Base-by-base conservation (phyloP, 2,888 invertebrate species). In the Melitaea athalia region DNA sequence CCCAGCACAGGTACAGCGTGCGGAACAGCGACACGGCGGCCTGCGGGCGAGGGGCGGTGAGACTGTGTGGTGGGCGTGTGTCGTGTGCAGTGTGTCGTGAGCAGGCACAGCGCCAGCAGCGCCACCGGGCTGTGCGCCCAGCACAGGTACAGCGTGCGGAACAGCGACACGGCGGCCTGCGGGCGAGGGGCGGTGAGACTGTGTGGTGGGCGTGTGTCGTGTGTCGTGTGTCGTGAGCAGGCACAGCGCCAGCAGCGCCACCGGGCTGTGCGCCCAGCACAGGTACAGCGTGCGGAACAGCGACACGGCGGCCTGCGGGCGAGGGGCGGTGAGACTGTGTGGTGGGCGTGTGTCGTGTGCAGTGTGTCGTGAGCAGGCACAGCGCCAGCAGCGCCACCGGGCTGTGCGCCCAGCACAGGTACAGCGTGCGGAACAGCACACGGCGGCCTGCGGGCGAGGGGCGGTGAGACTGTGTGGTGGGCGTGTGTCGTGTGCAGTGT, bases 51-150 rank as follows among this genome's bases (percentile, higher is more conserved):
- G 47, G 45, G 2, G 45, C 45, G 43, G n/a, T n/a, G n/a, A n/a
- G n/a, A n/a, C n/a, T n/a, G n/a, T n/a, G n/a, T n/a, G n/a, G n/a
- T n/a, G 43, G 43, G 43, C 2, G 43, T 7, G 43, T n/a, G n/a
- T n/a, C n/a, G n/a, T n/a, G n/a, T n/a, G 74, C 98, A 98, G 91
- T 99, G 99, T 59, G 93, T 90, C 0, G 98, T 96, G 69, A 99
- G 94, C 76, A 99, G 94, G 83, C 99, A 99, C 72, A 99, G 93
- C 63, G 99, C 96, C 70, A 99, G 95, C 70, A 98, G 97, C 69
- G 99, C 97, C 63, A 99, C 97, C 1, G 99, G 98, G 93, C 98
- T 98, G 92, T 99, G 98, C 81, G 97, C 97, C 99, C 99, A 99
- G 68, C 98, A 97, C 83, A 95, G 94, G 92, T 99, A 99, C 76